Evolutionary conservation across 2,888 invertebrate genomes (phyloP), one percentile per base, ranked within the genome.

Genomic region (Eupeodes latifasciatus): DNA sequence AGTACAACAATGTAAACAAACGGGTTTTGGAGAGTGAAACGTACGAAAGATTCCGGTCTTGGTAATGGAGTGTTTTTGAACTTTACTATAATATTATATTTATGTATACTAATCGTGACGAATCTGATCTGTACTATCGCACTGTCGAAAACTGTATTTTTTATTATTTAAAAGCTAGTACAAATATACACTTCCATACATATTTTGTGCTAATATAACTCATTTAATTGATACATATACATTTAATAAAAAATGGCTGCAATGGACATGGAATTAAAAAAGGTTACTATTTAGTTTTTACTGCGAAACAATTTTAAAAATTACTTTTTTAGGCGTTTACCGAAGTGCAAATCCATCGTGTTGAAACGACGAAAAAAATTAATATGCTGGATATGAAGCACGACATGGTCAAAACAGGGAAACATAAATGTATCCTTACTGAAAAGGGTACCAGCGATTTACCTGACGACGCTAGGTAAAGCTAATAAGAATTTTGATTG

Each of bases 311-410:
- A n/a, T 6, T 4, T 51, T 36, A 16, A 14, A 57, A 64, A 44
- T 40, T 79, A 2, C 11, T 44, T 47, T 64, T 90, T 90, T 12
- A 96, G 96, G 97, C 97, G 9, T 97, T 98, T 91, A 94, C 95
- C 77, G 97, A 97, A 91, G 94, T 97, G 90, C 97, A 97, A 92
- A 95, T 95, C 61, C 97, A 97, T 93, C 96, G 96, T 94, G 94
- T 96, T 80, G 96, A 96, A 90, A 97, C 97, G 0, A 95, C 95
- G 49, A 96, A 97, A 91, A 97, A 97, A 92, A 93, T 97, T 72
- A 96, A 96, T 91, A 93, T 97, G 91, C 95, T 97, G 2, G 97
- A 97, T 92, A 94, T 96, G 59, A 97, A 97, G 92, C 71, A 71
- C 83, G 97, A 97, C 75, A 94, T 95, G 80, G 93, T 96, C n/a